Conservation (phyloP, 2,113 vertebrate genomes). For the Chlamydotis undulata region DNA sequence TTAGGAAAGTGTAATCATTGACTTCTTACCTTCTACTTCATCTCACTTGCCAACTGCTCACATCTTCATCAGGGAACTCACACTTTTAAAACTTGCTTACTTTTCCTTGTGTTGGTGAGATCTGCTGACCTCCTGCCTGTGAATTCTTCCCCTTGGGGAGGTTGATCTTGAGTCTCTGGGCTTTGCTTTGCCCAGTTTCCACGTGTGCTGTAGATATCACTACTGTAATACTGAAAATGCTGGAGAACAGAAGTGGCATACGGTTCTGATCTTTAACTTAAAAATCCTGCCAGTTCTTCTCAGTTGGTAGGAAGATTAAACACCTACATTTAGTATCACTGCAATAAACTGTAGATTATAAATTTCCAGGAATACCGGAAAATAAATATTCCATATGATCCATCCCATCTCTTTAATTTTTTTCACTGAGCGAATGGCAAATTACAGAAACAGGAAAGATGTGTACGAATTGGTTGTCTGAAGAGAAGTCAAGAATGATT, state of each 20-base stretch:
- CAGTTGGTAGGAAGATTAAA: background rate
- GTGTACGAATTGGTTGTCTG: background rate
- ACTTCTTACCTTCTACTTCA: background rate
- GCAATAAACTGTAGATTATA: background rate
- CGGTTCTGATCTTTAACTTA: background rate
- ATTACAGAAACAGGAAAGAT: background rate
- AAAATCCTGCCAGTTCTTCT: background rate
- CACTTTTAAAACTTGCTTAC: background rate
- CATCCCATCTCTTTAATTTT: background rate
- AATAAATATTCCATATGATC: background rate
- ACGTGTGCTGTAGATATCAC: background rate
- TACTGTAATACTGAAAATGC: background rate
- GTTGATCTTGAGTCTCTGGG: no score
- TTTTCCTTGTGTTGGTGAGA: background rate
- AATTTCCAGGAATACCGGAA: background rate
- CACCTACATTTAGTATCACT: background rate
- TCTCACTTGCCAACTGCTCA: background rate
- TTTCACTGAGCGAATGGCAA: conserved; percentile 6
- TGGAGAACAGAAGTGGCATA: background rate
- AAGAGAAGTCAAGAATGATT: background rate
- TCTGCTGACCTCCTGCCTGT: background rate
- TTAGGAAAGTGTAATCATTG: background rate
- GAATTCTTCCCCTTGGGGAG: no score
- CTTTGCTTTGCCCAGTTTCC: background rate
- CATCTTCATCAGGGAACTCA: background rate